These are phyloP conservation scores for Eulemur coronatus DNA, from an alignment of 2,797 vertebrate genomes.

Conservation along the genomic window DNA sequence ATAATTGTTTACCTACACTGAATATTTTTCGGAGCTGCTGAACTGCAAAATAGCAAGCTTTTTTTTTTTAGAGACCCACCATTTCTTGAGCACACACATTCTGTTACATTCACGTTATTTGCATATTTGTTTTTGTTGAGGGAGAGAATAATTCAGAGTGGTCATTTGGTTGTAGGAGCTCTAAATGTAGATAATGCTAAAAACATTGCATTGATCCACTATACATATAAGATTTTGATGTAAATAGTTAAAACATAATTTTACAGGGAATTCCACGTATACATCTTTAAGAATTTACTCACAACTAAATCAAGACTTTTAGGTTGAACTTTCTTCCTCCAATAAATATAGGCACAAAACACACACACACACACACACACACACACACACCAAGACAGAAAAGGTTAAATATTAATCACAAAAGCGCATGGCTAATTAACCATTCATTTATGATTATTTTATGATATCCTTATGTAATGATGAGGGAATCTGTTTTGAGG, in stretches of 20 bases:
- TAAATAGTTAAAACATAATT: neutral
- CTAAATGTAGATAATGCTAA: neutral
- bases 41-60: neutral
- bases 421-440: neutral
- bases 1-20: neutral
- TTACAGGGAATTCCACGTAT: neutral
- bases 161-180: neutral
- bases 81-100: neutral
- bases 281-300: neutral
- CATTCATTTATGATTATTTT: conserved; percentile 26
- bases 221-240: neutral
- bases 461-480: neutral
- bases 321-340: neutral
- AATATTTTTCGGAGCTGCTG: neutral
- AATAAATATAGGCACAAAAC: neutral
- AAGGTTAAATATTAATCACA: neutral
- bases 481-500: conserved; percentile 14
- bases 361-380: neutral
- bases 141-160: neutral
- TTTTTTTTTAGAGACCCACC: neutral
- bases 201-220: neutral
- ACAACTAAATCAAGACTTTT: neutral
- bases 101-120: neutral
- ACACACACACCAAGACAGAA: neutral
- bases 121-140: neutral